Evolutionary conservation across 92 coral and sea anemone genomes (phyloP), one percentile per base, ranked within the genome.

Genomic region (Palythoa grandis): DNA sequence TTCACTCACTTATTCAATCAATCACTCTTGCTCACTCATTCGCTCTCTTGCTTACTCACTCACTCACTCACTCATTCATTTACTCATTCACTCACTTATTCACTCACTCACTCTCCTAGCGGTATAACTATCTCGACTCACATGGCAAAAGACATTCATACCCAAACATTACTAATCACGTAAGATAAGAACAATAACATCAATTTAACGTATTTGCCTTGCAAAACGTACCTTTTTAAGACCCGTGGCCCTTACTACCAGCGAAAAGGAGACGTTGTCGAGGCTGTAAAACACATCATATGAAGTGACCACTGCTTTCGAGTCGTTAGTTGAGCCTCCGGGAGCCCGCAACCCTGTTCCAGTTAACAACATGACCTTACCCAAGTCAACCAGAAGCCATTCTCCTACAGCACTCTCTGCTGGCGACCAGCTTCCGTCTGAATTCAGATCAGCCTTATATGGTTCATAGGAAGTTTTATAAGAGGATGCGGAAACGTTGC

Each of bases 391-490:
- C 61, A 66, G 13, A 17, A 80, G 74, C 85, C 85, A 80, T 66
- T 80, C 85, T 9, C 85, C 85, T 22, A 80, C 22, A 66, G 22
- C 74, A 23, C 74, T 80, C 52, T 4, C 14, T 48, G 60, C 73
- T 48, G 85, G 85, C 12, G 74, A n/a, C 85, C 85, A 80, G 40
- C 60, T 48, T n/a, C 85, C 47, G 74, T 65, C 11, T 17, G 85
- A 66, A 29, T 68, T 24, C 35, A 67, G 63, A 4, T 23, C 63
- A 43, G 85, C 85, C 19, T 80, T 48, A 23, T 80, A 23, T 63
- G 74, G 85, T 2, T 16, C 73, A 52, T 65, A 24, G 20, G 52
- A 68, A 24, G 43, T 22, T 5, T 65, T 23, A 52, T 12, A 66
- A 8, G 85, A 80, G 1, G 85, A 80, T 24, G 85, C 85, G 0